These are phyloP conservation scores for Neotoxoptera formosana DNA, from an alignment of 1,140 invertebrate genomes.

Conservation along the genomic window DNA sequence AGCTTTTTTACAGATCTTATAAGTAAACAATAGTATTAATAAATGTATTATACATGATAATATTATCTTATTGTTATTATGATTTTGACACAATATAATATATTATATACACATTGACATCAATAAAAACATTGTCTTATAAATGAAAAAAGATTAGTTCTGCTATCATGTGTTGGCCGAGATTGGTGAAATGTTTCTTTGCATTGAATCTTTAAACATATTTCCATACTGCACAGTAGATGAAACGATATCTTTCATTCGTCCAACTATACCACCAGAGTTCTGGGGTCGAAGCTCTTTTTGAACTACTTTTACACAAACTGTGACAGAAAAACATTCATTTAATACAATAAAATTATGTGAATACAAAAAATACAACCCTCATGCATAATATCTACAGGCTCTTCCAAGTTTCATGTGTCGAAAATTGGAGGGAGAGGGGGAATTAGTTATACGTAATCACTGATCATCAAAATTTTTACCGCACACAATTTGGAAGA, in stretches of 20 bases:
- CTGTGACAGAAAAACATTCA: background rate
- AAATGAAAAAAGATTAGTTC: background rate
- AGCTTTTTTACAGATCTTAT: background rate
- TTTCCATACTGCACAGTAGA: conserved; percentile 22
- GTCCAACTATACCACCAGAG: background rate
- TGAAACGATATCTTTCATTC: conserved; percentile 20
- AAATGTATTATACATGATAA: background rate
- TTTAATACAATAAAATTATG: background rate
- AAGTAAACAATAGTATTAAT: background rate
- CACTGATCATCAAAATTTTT: background rate
- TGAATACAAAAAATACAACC: background rate
- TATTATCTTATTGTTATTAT: background rate
- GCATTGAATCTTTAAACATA: conserved; percentile 31
- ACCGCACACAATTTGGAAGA: background rate
- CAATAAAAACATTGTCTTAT: background rate
- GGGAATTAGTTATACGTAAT: background rate
- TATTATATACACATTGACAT: too few species aligned
- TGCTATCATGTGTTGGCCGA: background rate
- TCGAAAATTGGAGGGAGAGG: background rate
- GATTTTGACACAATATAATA: background rate
- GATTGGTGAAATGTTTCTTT: background rate
- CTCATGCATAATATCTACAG: background rate
- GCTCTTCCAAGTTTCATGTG: background rate
- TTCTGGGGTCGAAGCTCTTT: background rate
- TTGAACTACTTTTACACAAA: background rate